A percentile compares a stretch with the other conserved stretches of the same genome.
phyloP scores from a whole-genome alignment of 2,797 vertebrate genomes.

The Glyptemys insculpta region DNA sequence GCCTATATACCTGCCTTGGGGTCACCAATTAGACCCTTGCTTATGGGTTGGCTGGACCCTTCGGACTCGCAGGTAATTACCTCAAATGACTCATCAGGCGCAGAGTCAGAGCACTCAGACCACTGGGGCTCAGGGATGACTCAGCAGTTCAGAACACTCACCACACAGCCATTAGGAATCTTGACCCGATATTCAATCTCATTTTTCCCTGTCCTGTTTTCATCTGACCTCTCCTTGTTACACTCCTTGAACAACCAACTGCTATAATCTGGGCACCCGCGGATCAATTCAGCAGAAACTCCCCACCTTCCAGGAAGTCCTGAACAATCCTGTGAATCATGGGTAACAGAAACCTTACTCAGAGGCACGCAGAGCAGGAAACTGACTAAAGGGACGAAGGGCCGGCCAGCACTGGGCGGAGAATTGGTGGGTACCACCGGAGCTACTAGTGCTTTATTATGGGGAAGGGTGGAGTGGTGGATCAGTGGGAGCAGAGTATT shows the following conservation, averaged over 20 bases:
- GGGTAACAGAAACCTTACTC: neutral
- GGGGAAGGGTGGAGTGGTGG: neutral
- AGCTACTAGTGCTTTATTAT: neutral
- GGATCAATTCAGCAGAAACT: neutral
- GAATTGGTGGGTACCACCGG: neutral
- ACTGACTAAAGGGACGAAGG: neutral
- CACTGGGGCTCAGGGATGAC: too few species aligned
- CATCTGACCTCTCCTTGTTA: neutral
- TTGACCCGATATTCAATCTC: neutral
- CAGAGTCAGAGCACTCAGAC: too few species aligned
- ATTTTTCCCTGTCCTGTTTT: neutral
- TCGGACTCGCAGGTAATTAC: too few species aligned
- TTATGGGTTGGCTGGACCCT: too few species aligned
- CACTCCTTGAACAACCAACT: too few species aligned
- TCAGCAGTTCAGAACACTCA: too few species aligned
- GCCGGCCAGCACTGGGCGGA: too few species aligned
- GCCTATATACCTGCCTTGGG: neutral
- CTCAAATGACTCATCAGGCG: too few species aligned
- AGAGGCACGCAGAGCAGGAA: rapidly evolving
- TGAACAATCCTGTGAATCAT: rapidly evolving
- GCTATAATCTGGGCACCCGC: neutral
- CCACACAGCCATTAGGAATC: neutral
- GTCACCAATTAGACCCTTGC: neutral
- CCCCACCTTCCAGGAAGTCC: neutral
- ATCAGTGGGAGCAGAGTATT: neutral